phyloP scores from a whole-genome alignment of 2,888 invertebrate genomes.

The Synergus laeviventris region DNA sequence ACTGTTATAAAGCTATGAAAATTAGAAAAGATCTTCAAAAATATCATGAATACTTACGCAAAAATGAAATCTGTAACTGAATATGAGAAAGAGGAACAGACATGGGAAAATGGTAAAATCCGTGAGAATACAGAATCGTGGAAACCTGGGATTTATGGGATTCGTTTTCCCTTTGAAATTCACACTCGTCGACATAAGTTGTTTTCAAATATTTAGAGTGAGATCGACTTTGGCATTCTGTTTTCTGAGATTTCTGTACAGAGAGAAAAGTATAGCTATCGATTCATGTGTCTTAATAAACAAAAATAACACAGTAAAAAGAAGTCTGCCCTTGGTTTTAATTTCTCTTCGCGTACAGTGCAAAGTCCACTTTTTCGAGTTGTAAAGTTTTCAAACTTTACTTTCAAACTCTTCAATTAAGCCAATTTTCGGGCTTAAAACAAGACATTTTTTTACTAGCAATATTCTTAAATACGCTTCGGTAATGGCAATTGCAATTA shows the following conservation, averaged over 20 bases:
- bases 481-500: slow-evolving; percentile 7
- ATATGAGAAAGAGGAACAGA: neutral
- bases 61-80: neutral
- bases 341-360: neutral
- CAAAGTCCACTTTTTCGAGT: too few relatives aligned
- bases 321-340: neutral
- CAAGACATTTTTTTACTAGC: neutral
- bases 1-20: neutral
- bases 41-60: neutral
- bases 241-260: slow-evolving; percentile 19
- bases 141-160: slow-evolving; percentile 30
- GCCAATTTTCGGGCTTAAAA: neutral
- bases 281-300: slow-evolving; percentile 14
- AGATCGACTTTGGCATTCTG: slow-evolving; percentile 9
- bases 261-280: slow-evolving; percentile 17
- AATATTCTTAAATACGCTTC: slow-evolving; percentile 24
- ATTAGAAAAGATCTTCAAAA: neutral
- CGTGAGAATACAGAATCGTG: slow-evolving; percentile 7
- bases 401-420: too few relatives aligned
- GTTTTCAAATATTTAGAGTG: slow-evolving; percentile 27
- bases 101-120: neutral
- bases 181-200: slow-evolving; percentile 34
- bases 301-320: slow-evolving; percentile 11
- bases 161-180: slow-evolving; percentile 4
- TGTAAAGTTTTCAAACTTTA: neutral